Conservation (phyloP, 2,888 invertebrate species). For the Dermolepida albohirtum region DNA sequence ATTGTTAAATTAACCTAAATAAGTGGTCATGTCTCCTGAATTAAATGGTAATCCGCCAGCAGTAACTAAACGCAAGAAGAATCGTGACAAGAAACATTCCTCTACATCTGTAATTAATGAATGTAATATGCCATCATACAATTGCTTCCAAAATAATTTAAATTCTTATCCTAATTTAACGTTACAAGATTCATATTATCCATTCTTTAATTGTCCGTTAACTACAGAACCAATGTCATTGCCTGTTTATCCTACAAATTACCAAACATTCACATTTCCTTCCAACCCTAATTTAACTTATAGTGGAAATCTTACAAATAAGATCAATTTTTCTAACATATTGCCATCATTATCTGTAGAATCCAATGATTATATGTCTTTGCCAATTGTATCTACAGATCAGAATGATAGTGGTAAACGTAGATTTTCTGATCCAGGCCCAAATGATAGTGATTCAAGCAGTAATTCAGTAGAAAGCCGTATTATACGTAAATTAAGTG, state of each 20-base stretch:
- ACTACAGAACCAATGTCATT: slow-evolving; percentile 74
- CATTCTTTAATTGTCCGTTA: slow-evolving; percentile 56
- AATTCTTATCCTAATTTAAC: slow-evolving; percentile 45
- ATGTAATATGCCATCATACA: slow-evolving; percentile 54
- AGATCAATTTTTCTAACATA: slow-evolving; percentile 41
- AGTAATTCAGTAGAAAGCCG: slow-evolving; percentile 72
- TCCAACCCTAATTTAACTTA: slow-evolving; percentile 46
- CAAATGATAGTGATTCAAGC: slow-evolving; percentile 62
- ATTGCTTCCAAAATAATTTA: slow-evolving; percentile 52
- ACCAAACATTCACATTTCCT: slow-evolving; percentile 47
- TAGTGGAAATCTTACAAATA: slow-evolving; percentile 31
- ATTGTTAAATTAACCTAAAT: slow-evolving; percentile 15
- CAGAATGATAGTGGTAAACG: slow-evolving; percentile 69
- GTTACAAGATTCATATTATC: slow-evolving; percentile 57
- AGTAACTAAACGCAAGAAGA: slow-evolving; percentile 63
- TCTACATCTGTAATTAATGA: slow-evolving; percentile 47
- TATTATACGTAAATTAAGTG: slow-evolving; percentile 74
- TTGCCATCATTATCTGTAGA: slow-evolving; percentile 45
- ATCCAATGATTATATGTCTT: slow-evolving; percentile 71
- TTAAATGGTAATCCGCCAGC: slow-evolving; percentile 63
- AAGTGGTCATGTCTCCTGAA: slow-evolving; percentile 55
- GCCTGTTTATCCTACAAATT: slow-evolving; percentile 70
- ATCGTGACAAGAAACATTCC: slow-evolving; percentile 50
- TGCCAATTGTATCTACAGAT: slow-evolving; percentile 78
- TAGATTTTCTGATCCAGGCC: slow-evolving; percentile 77